Conservation (phyloP, 2,113 vertebrate species). For the Proteles cristata region DNA sequence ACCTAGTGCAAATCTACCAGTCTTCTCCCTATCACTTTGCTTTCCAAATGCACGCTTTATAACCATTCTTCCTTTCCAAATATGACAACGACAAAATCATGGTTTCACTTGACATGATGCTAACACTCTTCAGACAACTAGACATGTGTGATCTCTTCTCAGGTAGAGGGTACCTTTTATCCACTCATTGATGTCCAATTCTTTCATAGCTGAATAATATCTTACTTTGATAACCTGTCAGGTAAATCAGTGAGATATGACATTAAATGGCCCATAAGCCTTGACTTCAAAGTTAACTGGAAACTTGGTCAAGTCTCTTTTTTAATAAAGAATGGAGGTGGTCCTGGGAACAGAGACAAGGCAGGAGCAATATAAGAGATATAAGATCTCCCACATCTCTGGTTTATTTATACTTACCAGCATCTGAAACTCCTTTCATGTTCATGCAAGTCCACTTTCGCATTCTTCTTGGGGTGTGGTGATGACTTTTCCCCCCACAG, state of each 20-base stretch:
- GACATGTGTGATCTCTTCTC: neutral
- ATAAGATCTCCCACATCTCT: neutral
- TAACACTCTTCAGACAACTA: neutral
- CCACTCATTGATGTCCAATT: neutral
- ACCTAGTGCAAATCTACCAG: neutral
- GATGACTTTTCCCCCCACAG: neutral
- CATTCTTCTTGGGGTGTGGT: neutral
- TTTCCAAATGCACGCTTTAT: neutral
- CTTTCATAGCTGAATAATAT: neutral
- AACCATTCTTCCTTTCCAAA: neutral
- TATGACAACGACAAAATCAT: neutral
- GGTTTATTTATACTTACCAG: neutral
- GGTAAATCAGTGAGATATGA: neutral
- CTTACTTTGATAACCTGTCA: neutral
- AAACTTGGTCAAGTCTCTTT: neutral
- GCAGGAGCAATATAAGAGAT: neutral
- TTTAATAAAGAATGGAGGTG: neutral
- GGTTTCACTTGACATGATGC: neutral
- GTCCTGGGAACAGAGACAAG: neutral
- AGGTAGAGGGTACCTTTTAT: neutral
- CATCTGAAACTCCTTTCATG: neutral
- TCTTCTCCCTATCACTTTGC: neutral
- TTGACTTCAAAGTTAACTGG: neutral
- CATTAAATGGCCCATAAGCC: neutral
- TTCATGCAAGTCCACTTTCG: neutral